Evolutionary conservation across 2,113 vertebrate genomes (phyloP).

Genomic region (Cephalopterus ornatus): DNA sequence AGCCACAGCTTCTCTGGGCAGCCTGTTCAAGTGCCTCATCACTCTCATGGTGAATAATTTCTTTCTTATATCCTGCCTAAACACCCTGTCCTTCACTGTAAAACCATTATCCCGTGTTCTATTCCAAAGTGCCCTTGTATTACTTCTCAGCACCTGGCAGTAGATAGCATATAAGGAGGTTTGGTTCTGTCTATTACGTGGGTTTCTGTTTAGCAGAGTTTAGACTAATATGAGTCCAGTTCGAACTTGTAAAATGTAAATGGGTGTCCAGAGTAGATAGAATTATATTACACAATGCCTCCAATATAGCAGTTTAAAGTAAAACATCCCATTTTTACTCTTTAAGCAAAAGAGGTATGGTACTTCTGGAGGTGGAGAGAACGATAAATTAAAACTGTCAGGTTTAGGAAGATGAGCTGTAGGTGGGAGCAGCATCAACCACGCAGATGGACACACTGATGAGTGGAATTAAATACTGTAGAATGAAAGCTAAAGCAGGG

Average conservation of each 20-base stretch:
- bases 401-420: background rate
- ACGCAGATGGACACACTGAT: background rate
- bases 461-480: background rate
- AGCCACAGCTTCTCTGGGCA: background rate
- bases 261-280: background rate
- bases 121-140: fast-evolving
- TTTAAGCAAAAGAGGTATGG: background rate
- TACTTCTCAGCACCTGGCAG: background rate
- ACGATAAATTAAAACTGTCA: background rate
- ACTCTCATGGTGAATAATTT: background rate
- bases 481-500: background rate
- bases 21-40: background rate
- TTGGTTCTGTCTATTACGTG: background rate
- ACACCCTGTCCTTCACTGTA: background rate
- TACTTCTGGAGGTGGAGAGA: background rate
- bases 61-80: background rate
- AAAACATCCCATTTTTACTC: background rate
- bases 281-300: background rate
- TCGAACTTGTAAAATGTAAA: background rate
- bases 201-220: background rate
- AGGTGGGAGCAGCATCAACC: background rate
- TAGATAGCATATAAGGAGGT: background rate
- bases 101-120: background rate
- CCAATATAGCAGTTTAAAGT: background rate
- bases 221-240: background rate